These are phyloP conservation scores for Lontra canadensis DNA, from an alignment of 2,113 vertebrate genomes.

Conservation along the genomic window DNA sequence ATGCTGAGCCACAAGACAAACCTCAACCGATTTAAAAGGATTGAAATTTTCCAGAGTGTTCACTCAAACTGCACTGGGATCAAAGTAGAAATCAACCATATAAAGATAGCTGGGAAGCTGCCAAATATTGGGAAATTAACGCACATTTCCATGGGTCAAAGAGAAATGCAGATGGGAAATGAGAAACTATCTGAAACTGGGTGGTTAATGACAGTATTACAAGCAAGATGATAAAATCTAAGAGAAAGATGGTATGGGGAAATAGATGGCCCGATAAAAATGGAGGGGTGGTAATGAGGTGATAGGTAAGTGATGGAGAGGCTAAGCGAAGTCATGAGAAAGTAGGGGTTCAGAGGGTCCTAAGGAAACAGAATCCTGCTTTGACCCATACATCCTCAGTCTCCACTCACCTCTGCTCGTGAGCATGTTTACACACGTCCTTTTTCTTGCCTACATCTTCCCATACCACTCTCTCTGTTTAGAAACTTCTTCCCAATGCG, in stretches of 20 bases:
- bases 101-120: background rate
- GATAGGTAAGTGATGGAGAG: background rate
- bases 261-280: background rate
- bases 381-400: background rate
- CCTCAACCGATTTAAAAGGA: background rate
- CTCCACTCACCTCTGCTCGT: background rate
- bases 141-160: background rate
- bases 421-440: background rate
- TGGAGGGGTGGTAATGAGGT: background rate
- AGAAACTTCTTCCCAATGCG: background rate
- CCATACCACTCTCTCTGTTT: background rate
- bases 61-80: background rate
- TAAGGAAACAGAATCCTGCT: background rate
- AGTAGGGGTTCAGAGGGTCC: background rate
- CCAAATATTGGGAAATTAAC: constrained; percentile 14
- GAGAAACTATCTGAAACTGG: constrained; percentile 32
- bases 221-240: background rate
- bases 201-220: background rate
- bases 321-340: background rate
- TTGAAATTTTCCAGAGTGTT: background rate
- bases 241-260: background rate
- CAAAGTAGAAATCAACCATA: constrained; percentile 8
- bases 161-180: constrained; percentile 4
- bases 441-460: background rate
- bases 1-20: background rate